Base-by-base conservation (phyloP, 2,113 vertebrate genomes). In the Panthera uncia region DNA sequence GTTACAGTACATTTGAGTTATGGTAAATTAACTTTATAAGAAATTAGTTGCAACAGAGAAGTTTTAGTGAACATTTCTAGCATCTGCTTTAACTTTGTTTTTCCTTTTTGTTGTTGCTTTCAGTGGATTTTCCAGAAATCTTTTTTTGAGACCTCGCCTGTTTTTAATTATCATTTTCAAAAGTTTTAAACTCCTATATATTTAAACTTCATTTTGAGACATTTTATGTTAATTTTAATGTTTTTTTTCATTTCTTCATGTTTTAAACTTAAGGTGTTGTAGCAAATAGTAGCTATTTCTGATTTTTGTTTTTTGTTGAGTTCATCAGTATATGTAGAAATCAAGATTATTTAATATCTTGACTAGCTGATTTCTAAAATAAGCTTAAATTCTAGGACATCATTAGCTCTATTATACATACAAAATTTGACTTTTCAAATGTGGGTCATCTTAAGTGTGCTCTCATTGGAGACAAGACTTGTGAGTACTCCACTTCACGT, bases 401-500 rank as follows among this genome's bases (percentile, higher is more conserved):
- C 16, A 52, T 63, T 98, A 96, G 74, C 57, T 45, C 92, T 96
- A 68, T 79, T 88, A 78, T 76, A 80, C 36, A 87, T 89, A 50
- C 2, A 93, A 73, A 97, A 83, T 80, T 74, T 86, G 65, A 69
- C 79, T 92, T 94, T 96, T 76, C 45, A 81, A 55, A 95, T 96
- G 38, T 89, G 63, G 68, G 36, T 82, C 81, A 89, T 95, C 29
- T 93, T 96, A 95, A 94, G 50, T 93, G 65, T 92, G 74, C 48
- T 63, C 11, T 94, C 45, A 41, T 52, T 96, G 94, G 95, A 96
- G 88, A 94, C 68, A 41, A 95, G 57, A 94, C 45, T 90, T 96
- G 94, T 96, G 76, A 96, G 91, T 98, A 93, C 96, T 97, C 52
- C 66, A 55, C 57, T 95, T 96, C 23, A 11, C 85, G 36, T 91